Evolutionary conservation across 2,888 invertebrate species (phyloP).

Genomic region (Hoplodrina ambigua): DNA sequence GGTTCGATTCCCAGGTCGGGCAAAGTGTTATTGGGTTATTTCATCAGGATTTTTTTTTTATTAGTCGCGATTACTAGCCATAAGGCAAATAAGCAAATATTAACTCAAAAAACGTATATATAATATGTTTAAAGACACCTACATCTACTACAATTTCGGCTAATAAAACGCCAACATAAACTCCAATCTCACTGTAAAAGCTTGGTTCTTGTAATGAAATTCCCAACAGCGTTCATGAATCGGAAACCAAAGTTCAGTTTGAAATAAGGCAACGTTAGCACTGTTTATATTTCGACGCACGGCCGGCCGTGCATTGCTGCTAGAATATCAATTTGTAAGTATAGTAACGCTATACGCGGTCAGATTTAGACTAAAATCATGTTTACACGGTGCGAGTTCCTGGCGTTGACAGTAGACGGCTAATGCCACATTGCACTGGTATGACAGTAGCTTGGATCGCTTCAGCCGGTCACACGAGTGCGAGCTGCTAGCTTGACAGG

Average conservation of each 20-base stretch:
- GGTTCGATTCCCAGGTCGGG: too few relatives aligned
- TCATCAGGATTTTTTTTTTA: too few relatives aligned
- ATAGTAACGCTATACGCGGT: constrained; percentile 56
- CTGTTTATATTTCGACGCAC: constrained; percentile 76
- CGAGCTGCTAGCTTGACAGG: too few relatives aligned
- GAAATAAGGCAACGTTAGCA: constrained; percentile 69
- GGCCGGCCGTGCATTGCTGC: constrained; percentile 66
- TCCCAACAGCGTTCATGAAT: constrained; percentile 62
- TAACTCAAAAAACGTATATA: background rate
- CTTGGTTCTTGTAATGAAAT: constrained; percentile 40
- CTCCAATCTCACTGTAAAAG: constrained; percentile 27
- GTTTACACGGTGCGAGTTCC: too few relatives aligned
- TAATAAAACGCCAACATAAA: constrained; percentile 6
- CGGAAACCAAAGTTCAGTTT: constrained; percentile 70
- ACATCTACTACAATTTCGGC: background rate
- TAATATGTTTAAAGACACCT: background rate
- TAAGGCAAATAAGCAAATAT: background rate
- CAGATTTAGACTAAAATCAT: constrained; percentile 47
- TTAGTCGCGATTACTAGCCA: too few relatives aligned
- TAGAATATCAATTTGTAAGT: constrained; percentile 80
- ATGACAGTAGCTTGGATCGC: too few relatives aligned
- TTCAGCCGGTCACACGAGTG: too few relatives aligned
- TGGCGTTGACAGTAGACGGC: too few relatives aligned
- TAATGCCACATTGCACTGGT: too few relatives aligned
- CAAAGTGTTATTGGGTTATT: too few relatives aligned